Conservation (phyloP, 2,888 invertebrate genomes). For the Parasteatoda lunata region DNA sequence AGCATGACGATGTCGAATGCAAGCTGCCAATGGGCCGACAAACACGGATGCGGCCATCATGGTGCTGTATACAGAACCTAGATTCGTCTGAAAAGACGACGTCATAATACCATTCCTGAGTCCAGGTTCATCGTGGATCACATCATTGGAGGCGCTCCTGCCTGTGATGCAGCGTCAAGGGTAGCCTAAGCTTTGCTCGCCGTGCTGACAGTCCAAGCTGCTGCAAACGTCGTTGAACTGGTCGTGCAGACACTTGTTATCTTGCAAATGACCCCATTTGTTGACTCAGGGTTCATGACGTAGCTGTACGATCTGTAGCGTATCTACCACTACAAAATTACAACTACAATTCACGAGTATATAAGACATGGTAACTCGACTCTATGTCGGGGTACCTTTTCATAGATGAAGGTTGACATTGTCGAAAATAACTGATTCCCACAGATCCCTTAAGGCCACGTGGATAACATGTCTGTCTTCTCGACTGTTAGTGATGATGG, state of each 20-base stretch:
- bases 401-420: no score
- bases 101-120: constrained; percentile 16
- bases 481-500: constrained; percentile 2
- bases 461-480: constrained; percentile 18
- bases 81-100: constrained; percentile 34
- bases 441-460: no score
- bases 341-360: no score
- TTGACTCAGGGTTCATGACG: constrained; percentile 28
- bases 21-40: constrained; percentile 14
- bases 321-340: no score
- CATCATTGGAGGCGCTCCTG: neutral
- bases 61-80: constrained; percentile 29
- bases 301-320: constrained; percentile 22
- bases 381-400: no score
- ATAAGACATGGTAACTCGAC: no score
- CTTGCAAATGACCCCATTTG: constrained; percentile 34
- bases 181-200: constrained; percentile 22
- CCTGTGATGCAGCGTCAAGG: neutral
- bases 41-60: constrained; percentile 22
- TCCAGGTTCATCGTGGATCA: constrained; percentile 20
- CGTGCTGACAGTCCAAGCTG: constrained; percentile 34
- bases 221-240: constrained; percentile 28
- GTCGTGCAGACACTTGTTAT: constrained; percentile 21
- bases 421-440: no score
- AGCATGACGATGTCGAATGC: neutral